Conservation (phyloP, 2,113 vertebrate genomes). For the Anarhynchus alexandrinus region DNA sequence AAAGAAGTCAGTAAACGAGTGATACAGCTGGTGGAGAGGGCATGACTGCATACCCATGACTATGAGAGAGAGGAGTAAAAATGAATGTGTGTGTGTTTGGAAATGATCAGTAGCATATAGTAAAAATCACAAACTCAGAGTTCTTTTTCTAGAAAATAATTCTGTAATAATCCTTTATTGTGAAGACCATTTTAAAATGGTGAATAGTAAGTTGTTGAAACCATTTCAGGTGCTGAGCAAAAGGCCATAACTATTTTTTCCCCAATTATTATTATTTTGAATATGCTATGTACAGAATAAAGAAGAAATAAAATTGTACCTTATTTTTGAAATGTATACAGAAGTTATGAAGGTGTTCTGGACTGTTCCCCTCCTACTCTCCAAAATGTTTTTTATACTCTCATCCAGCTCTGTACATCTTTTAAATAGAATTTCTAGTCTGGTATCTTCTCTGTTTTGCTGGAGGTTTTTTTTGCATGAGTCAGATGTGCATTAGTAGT, state of each 20-base stretch:
- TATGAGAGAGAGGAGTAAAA: background rate
- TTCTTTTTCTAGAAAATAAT: background rate
- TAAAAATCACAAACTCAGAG: background rate
- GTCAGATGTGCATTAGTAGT: slow-evolving; percentile 39
- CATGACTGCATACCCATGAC: background rate
- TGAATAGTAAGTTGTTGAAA: background rate
- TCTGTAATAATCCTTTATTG: background rate
- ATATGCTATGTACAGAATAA: background rate
- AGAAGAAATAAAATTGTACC: background rate
- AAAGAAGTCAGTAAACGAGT: background rate
- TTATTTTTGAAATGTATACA: slow-evolving; percentile 7
- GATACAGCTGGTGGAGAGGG: background rate
- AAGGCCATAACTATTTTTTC: background rate
- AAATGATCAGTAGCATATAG: background rate
- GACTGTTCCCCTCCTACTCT: slow-evolving; percentile 25
- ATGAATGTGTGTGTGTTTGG: background rate
- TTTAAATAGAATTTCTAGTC: slow-evolving; percentile 4
- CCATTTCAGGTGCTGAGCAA: background rate
- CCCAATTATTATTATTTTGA: background rate
- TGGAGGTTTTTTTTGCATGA: background rate
- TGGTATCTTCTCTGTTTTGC: slow-evolving; percentile 9
- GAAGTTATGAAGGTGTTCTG: slow-evolving; percentile 42
- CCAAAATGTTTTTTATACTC: slow-evolving; percentile 9
- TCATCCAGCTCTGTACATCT: slow-evolving; percentile 17
- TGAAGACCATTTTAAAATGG: background rate